Conservation (phyloP, 2,888 invertebrate species). For the Chrysolina haemoptera region DNA sequence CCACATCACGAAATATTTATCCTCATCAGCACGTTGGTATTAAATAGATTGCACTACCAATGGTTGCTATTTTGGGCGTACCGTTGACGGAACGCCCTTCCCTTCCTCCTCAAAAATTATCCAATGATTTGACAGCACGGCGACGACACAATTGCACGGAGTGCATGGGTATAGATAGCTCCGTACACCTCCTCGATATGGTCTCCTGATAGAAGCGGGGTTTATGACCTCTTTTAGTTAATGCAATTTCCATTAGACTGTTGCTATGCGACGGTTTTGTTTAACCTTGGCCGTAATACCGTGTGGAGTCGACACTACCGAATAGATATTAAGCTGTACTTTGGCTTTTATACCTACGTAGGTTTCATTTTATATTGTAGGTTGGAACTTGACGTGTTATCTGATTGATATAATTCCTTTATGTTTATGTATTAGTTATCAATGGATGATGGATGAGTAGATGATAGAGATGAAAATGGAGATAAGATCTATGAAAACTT, state of each 20-base stretch:
- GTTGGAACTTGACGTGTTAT: not conserved
- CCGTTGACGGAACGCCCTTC: conserved; percentile 1
- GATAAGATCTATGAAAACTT: no score
- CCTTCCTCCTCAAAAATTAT: conserved; percentile 14
- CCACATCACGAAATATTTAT: conserved; percentile 29
- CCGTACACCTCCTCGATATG: conserved; percentile 39
- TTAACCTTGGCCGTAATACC: conserved; percentile 46
- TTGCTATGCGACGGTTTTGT: conserved; percentile 47
- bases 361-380: conserved; percentile 28
- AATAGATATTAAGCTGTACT: conserved; percentile 7
- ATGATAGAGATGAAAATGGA: no score
- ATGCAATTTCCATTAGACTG: conserved; percentile 43
- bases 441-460: no score
- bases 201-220: conserved; percentile 42
- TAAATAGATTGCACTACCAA: conserved; percentile 30
- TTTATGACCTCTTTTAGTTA: conserved; percentile 48
- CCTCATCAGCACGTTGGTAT: not conserved
- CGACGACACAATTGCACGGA: conserved; percentile 14
- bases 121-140: conserved; percentile 25
- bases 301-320: conserved; percentile 1
- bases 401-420: conserved; percentile 8
- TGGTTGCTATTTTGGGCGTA: conserved; percentile 31
- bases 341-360: not conserved
- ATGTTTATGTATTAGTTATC: not conserved
- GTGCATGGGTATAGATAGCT: conserved; percentile 7